These are phyloP conservation scores for Drosophila meridionalis DNA, from an alignment of 2,888 invertebrate species.

Conservation along the genomic window DNA sequence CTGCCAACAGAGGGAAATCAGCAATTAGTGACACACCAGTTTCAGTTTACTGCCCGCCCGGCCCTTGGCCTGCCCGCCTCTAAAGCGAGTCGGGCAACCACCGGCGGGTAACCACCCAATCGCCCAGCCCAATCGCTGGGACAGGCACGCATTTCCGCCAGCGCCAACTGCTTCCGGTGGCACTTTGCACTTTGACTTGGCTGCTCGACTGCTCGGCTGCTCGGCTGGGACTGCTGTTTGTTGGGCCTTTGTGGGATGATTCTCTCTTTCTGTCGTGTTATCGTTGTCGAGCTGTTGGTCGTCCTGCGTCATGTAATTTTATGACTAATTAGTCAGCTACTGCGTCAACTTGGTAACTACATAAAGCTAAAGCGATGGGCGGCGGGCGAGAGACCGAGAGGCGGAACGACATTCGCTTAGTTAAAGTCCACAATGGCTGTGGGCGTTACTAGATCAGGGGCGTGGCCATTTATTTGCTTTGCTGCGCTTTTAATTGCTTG, in stretches of 20 bases:
- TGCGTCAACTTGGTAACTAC: constrained; percentile 68
- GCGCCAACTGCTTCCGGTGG: constrained; percentile 75
- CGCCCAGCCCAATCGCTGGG: constrained; percentile 35
- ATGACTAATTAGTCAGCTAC: constrained; percentile 80
- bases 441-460: constrained; percentile 64
- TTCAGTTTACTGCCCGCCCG: constrained; percentile 4
- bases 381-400: background rate
- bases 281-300: constrained; percentile 25
- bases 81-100: constrained; percentile 27
- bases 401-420: constrained; percentile 48
- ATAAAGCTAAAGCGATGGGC: constrained; percentile 28
- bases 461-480: constrained; percentile 67
- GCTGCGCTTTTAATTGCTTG: constrained; percentile 79
- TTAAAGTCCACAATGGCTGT: constrained; percentile 51
- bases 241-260: constrained; percentile 49
- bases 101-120: constrained; percentile 13
- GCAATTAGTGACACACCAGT: constrained; percentile 72
- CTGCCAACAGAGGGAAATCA: constrained; percentile 67
- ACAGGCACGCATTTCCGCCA: constrained; percentile 73
- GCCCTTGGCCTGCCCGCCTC: background rate
- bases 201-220: constrained; percentile 45
- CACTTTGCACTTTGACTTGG: constrained; percentile 75
- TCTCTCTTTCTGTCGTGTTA: constrained; percentile 7
- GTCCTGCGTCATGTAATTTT: constrained; percentile 72
- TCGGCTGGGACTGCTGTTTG: constrained; percentile 50